Percentiles rank a stretch among this genome's conserved stretches.
Evolutionary conservation across 1,140 invertebrate genomes (phyloP).

Genomic region (Procambarus clarkii): DNA sequence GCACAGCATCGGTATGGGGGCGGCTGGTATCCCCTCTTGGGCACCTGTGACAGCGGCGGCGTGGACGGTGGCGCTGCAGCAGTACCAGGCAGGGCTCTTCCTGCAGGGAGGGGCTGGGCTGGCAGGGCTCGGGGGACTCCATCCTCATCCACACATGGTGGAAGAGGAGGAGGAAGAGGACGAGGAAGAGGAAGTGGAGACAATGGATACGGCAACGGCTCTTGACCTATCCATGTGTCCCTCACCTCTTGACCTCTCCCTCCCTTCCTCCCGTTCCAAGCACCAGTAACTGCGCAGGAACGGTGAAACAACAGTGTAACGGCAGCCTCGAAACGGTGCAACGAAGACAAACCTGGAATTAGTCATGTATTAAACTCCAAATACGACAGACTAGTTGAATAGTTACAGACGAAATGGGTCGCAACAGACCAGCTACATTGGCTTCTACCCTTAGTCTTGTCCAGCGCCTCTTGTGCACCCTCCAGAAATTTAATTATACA

Average conservation of each 20-base stretch:
- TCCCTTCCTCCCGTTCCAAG: slow-evolving; percentile 52
- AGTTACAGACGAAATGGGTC: no score
- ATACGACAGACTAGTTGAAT: no score
- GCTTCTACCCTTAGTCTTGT: no score
- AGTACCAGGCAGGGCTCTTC: slow-evolving; percentile 57
- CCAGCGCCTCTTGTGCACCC: no score
- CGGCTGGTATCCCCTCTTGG: slow-evolving; percentile 51
- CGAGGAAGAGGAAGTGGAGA: slow-evolving; percentile 54
- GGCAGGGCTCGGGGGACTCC: slow-evolving; percentile 41
- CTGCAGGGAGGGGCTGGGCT: slow-evolving; percentile 51
- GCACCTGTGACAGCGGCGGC: slow-evolving; percentile 49
- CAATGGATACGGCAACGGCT: slow-evolving; percentile 53
- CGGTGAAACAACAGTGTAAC: neutral
- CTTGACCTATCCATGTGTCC: slow-evolving; percentile 65
- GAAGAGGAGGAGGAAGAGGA: slow-evolving; percentile 61
- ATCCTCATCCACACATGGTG: slow-evolving; percentile 31
- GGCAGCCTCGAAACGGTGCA: neutral
- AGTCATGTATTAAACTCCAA: no score
- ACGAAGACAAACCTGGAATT: no score
- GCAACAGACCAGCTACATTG: no score
- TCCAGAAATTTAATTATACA: no score
- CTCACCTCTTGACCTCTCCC: slow-evolving; percentile 54
- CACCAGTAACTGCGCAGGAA: slow-evolving; percentile 31
- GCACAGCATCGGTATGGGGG: slow-evolving; percentile 35
- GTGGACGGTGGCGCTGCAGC: slow-evolving; percentile 68